Percentiles rank a stretch among this genome's conserved stretches.
phyloP scores from a whole-genome alignment of 2,888 invertebrate species.

The Ectemnius continuus region DNA sequence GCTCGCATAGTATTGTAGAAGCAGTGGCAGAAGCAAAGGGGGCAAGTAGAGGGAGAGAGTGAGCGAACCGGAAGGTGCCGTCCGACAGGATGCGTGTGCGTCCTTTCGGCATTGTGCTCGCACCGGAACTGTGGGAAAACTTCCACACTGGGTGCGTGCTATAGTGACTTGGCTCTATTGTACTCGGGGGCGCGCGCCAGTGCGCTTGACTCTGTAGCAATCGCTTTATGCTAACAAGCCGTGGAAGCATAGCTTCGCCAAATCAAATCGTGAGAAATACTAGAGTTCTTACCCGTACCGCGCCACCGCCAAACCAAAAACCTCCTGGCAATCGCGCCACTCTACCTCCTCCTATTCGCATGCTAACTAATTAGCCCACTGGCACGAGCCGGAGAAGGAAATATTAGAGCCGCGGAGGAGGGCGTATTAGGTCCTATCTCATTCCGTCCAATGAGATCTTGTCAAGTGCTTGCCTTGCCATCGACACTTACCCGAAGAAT shows the following conservation, averaged over 20 bases:
- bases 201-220: conserved; percentile 6
- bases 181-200: conserved; percentile 9
- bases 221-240: not conserved
- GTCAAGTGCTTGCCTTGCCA: no score
- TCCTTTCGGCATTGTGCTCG: conserved; percentile 67
- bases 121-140: conserved; percentile 74
- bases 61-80: conserved; percentile 67
- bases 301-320: conserved; percentile 36
- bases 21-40: conserved; percentile 12
- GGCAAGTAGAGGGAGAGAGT: conserved; percentile 26
- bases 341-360: conserved; percentile 29
- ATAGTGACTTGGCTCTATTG: conserved; percentile 17
- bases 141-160: conserved; percentile 60
- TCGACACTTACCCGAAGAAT: not conserved
- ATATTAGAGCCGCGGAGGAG: no score
- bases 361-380: conserved; percentile 66
- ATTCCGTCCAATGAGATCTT: no score
- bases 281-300: not conserved
- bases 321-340: conserved; percentile 42
- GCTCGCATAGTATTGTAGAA: not conserved
- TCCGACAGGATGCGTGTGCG: conserved; percentile 68
- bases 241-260: no score
- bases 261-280: not conserved
- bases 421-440: no score
- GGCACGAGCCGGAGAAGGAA: conserved; percentile 7